Conservation (phyloP, 2,113 vertebrate species). For the Gopherus evgoodei region DNA sequence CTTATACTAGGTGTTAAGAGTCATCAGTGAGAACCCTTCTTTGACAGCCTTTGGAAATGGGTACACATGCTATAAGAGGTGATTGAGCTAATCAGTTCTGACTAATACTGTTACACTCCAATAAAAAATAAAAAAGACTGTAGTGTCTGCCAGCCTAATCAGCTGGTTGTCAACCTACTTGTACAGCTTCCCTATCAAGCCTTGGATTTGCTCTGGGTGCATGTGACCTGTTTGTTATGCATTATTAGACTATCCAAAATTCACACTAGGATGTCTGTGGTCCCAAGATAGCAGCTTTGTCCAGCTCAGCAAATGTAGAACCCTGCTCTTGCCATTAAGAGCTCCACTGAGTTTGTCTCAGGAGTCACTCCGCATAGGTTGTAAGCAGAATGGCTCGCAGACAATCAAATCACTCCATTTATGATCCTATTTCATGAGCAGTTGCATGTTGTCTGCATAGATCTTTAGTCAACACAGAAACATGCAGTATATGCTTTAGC, state of each 20-base stretch:
- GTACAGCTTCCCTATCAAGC: background rate
- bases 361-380: rapidly evolving
- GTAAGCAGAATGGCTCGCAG: rapidly evolving
- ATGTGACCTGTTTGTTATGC: background rate
- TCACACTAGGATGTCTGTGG: background rate
- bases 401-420: rapidly evolving
- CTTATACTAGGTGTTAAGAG: background rate
- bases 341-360: rapidly evolving
- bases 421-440: rapidly evolving
- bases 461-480: too few species aligned
- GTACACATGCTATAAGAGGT: background rate
- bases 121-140: background rate
- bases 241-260: background rate
- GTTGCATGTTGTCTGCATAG: too few species aligned
- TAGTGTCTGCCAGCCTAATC: background rate
- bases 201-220: background rate
- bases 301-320: too few species aligned
- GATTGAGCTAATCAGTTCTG: background rate
- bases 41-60: background rate
- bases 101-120: background rate
- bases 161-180: background rate
- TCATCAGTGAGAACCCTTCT: background rate
- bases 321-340: rapidly evolving
- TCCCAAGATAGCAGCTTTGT: background rate
- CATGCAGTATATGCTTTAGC: too few species aligned